These are phyloP conservation scores for Brachionus asplanchnoidis DNA, from an alignment of 1,140 invertebrate genomes.

Conservation along the genomic window DNA sequence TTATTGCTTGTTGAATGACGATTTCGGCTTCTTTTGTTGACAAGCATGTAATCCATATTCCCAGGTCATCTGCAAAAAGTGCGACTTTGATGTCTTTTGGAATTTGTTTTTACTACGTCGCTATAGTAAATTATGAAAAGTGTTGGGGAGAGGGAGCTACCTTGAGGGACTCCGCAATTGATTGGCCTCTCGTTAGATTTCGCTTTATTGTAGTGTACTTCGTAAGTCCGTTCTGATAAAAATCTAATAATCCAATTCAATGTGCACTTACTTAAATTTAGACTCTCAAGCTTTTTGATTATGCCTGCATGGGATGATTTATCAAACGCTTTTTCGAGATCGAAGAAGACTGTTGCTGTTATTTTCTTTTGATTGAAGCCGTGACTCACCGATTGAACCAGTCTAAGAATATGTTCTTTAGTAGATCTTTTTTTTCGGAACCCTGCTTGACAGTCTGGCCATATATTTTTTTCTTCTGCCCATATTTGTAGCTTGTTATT, in stretches of 20 bases:
- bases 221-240: neutral
- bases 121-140: neutral
- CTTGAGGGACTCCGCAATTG: constrained; percentile 28
- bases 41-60: neutral
- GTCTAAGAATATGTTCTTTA: too few species aligned
- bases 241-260: neutral
- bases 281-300: constrained; percentile 47
- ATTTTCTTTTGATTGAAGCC: too few species aligned
- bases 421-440: too few species aligned
- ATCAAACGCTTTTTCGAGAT: too few species aligned
- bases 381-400: too few species aligned
- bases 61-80: constrained; percentile 4
- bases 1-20: neutral
- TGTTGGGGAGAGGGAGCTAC: neutral
- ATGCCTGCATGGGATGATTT: constrained; percentile 51
- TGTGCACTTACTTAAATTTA: neutral
- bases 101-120: neutral
- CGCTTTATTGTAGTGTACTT: neutral
- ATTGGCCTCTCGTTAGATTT: neutral
- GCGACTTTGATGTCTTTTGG: neutral
- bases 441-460: too few species aligned
- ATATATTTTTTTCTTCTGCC: too few species aligned
- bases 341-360: too few species aligned
- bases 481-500: too few species aligned
- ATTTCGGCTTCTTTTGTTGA: neutral